phyloP scores from a whole-genome alignment of 2,113 vertebrate species.

The Nannospalax galili region DNA sequence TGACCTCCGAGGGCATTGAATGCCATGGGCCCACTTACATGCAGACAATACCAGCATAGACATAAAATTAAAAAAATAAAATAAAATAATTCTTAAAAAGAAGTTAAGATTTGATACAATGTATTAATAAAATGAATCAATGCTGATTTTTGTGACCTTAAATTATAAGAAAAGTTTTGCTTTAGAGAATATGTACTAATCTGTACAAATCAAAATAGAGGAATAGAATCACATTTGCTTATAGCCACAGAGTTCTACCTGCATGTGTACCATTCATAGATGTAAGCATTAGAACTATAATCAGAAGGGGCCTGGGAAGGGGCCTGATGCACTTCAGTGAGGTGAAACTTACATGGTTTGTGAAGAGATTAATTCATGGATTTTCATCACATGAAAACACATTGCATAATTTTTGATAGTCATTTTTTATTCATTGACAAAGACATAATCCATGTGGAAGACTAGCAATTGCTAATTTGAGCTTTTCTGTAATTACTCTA shows the following conservation, averaged over 20 bases:
- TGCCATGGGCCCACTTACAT: too few species aligned
- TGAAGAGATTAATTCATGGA: not conserved
- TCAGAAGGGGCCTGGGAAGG: not conserved
- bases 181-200: not conserved
- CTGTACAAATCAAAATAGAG: constrained; percentile 13
- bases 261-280: not conserved
- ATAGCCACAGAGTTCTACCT: not conserved
- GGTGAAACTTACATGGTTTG: not conserved
- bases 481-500: too few species aligned
- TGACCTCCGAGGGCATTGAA: too few species aligned
- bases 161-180: not conserved
- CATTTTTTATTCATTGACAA: too few species aligned
- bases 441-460: too few species aligned
- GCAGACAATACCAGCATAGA: too few species aligned
- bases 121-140: constrained; percentile 4
- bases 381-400: too few species aligned
- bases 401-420: too few species aligned
- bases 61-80: too few species aligned
- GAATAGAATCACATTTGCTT: not conserved
- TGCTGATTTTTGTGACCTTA: not conserved
- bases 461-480: too few species aligned
- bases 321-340: not conserved
- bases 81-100: too few species aligned
- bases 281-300: not conserved
- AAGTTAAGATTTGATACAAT: too few species aligned